Evolutionary conservation across 2,797 vertebrate genomes (phyloP).

Genomic region (Babyrousa celebensis): DNA sequence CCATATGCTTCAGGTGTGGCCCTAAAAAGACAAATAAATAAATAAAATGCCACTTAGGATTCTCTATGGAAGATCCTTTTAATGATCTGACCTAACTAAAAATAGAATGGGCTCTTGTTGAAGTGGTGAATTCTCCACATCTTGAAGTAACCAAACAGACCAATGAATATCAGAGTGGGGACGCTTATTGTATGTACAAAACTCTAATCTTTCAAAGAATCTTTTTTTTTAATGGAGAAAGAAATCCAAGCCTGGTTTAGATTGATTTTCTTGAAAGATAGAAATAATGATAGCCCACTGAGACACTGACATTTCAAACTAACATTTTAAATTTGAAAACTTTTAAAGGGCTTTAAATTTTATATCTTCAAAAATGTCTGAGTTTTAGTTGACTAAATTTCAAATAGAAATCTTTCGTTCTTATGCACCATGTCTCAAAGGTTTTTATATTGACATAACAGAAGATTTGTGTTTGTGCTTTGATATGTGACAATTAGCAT

Average conservation of each 20-base stretch:
- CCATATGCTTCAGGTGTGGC: no score
- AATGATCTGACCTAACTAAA: neutral
- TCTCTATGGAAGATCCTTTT: neutral
- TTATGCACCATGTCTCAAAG: neutral
- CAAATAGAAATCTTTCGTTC: slow-evolving; percentile 15
- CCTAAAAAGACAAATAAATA: no score
- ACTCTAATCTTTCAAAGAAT: neutral
- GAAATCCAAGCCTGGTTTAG: slow-evolving; percentile 17
- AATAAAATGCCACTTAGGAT: neutral
- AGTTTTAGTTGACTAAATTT: neutral
- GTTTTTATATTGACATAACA: neutral
- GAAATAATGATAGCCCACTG: neutral
- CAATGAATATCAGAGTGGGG: neutral
- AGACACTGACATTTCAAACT: neutral
- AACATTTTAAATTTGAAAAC: slow-evolving; percentile 44
- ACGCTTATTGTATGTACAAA: slow-evolving; percentile 34
- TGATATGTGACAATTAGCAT: neutral
- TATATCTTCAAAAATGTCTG: neutral
- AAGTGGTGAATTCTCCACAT: slow-evolving; percentile 48
- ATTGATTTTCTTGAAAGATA: slow-evolving; percentile 28
- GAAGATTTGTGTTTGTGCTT: neutral
- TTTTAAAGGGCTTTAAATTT: slow-evolving; percentile 15
- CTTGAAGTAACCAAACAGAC: neutral
- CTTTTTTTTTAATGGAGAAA: neutral
- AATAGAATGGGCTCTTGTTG: neutral